Conservation (phyloP, 2,797 vertebrate genomes). For the Acrossocheilus fasciatus region DNA sequence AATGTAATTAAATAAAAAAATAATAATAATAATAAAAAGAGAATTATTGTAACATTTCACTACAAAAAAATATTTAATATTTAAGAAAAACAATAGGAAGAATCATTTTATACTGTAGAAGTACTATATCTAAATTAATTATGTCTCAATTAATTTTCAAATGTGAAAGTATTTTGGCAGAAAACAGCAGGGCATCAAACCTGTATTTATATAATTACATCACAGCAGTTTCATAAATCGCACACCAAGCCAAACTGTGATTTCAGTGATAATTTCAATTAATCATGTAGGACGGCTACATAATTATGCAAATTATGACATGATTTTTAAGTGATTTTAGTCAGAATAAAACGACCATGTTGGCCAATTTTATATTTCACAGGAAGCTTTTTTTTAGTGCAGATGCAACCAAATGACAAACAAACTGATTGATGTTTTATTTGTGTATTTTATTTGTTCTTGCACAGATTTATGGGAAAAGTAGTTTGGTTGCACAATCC, state of each 20-base stretch:
- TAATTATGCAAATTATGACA: background rate
- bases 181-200: background rate
- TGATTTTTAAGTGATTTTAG: too few relatives aligned
- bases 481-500: background rate
- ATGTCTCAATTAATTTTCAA: background rate
- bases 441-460: background rate
- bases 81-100: too few relatives aligned
- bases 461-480: constrained; percentile 9
- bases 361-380: too few relatives aligned
- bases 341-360: too few relatives aligned
- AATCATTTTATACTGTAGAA: too few relatives aligned
- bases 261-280: background rate
- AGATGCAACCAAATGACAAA: background rate
- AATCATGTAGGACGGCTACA: background rate
- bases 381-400: background rate
- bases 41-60: too few relatives aligned
- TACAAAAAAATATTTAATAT: background rate
- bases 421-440: background rate
- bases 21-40: too few relatives aligned
- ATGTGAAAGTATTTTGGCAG: background rate
- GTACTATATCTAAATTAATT: too few relatives aligned
- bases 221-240: too few relatives aligned
- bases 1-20: too few relatives aligned
- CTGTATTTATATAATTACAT: background rate
- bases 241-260: background rate